Evolutionary conservation across 2,888 invertebrate genomes (phyloP), one percentile per base, ranked within the genome.

Genomic region (Heliconius cydno): DNA sequence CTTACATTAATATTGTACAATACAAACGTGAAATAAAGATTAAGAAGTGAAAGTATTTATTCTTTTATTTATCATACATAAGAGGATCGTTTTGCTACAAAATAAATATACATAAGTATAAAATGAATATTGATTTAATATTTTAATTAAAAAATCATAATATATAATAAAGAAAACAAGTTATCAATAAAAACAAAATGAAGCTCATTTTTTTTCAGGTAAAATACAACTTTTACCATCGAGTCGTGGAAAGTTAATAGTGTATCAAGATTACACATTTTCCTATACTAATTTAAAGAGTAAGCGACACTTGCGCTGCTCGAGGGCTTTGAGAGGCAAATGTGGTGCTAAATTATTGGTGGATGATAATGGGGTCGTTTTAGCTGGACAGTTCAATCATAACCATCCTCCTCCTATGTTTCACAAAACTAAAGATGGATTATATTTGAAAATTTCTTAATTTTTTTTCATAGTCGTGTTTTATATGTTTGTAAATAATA

Each of bases 281-380:
- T 79, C 79, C 3, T 77, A 57, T 67, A 41, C 66, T 5, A 86
- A 83, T 1, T 5, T 60, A 38, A 34, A 30, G 25, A 86, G 78
- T 71, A 86, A 57, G 52, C 84, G 85, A 19, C 34, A 41, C 2
- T 82, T 89, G 13, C 80, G 87, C 1, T 90, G 90, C 67, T 89
- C 89, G 0, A 88, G 82, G 34, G 30, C 78, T 9, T 52, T 80
- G 65, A 76, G 80, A 41, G 81, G 60, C 81, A 84, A 76, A 2
- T 89, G 90, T 74, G 79, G 74, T 3, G 87, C 89, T 10, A 84
- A 78, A 22, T 78, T 89, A 9, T 82, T 38, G 12, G 60, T 89
- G 1, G 82, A 86, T n/a, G 46, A 25, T 0, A 38, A 82, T 30
- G 87, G 87, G 0, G 67, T 72, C 4, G 80, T 89, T 13, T 68